These are phyloP conservation scores for Volucella inanis DNA, from an alignment of 2,888 invertebrate genomes.

Conservation along the genomic window DNA sequence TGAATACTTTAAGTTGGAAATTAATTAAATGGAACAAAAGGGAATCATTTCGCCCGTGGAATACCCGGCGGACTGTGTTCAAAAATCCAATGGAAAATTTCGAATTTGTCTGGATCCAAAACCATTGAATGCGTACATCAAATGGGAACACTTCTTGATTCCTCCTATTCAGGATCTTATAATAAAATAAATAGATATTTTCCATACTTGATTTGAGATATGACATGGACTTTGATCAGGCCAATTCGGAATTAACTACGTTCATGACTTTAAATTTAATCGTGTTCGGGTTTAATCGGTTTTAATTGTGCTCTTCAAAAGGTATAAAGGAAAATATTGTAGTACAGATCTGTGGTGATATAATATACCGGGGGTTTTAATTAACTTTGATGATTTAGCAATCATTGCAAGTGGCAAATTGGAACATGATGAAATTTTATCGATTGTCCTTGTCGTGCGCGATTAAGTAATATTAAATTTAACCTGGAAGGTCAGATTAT, in stretches of 20 bases:
- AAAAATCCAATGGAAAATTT: constrained; percentile 74
- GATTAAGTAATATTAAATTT: neutral
- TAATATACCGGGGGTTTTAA: too few relatives aligned
- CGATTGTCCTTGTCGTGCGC: neutral
- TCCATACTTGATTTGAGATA: neutral
- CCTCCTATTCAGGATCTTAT: neutral
- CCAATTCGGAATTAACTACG: neutral
- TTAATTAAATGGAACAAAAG: constrained; percentile 43
- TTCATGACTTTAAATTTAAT: neutral
- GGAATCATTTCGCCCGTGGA: constrained; percentile 47
- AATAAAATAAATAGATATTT: neutral
- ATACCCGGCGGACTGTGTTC: constrained; percentile 63
- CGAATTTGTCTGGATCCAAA: neutral
- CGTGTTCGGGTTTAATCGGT: too few relatives aligned
- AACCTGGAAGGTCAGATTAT: constrained; percentile 64
- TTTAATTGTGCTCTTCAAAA: neutral
- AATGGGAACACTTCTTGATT: neutral
- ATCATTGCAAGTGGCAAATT: neutral
- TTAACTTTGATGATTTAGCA: neutral
- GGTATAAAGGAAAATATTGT: neutral
- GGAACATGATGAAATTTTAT: neutral
- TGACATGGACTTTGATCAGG: neutral
- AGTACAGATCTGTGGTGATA: neutral
- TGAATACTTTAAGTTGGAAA: constrained; percentile 47
- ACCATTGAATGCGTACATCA: neutral